Conservation (phyloP, 2,113 vertebrate species). For the Perca flavescens region DNA sequence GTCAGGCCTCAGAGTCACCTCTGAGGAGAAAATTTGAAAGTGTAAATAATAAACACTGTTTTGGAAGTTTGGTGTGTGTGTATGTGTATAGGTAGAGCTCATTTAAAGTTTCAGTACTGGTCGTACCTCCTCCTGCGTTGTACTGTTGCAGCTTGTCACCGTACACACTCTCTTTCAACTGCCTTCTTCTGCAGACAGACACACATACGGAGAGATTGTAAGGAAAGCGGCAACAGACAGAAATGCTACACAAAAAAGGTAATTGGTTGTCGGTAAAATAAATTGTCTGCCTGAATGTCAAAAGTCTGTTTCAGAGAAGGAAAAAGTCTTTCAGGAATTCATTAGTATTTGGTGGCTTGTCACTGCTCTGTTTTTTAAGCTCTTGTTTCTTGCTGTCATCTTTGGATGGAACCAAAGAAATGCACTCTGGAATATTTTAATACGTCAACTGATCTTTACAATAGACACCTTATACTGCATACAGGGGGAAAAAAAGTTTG, state of each 20-base stretch:
- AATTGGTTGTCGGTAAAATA: constrained; percentile 53
- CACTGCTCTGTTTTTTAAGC: constrained; percentile 30
- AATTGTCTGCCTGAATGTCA: constrained; percentile 17
- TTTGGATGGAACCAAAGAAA: constrained; percentile 23
- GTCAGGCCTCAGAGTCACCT: constrained; percentile 90
- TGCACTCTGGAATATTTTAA: not conserved
- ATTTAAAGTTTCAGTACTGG: not conserved
- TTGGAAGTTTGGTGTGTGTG: not conserved
- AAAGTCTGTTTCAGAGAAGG: constrained; percentile 4
- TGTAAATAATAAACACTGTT: not conserved
- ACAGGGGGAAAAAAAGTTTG: not conserved
- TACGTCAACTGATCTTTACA: constrained; percentile 27
- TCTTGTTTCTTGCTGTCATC: constrained; percentile 42
- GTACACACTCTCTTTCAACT: constrained; percentile 94
- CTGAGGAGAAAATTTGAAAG: constrained; percentile 44
- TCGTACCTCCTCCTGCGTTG: constrained; percentile 94
- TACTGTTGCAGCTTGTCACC: constrained; percentile 98
- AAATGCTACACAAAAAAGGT: constrained; percentile 41
- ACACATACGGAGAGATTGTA: not conserved
- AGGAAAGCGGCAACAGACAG: constrained; percentile 1
- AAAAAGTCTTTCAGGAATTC: constrained; percentile 32
- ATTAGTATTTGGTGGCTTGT: constrained; percentile 46
- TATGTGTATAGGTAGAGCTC: not conserved
- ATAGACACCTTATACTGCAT: not conserved
- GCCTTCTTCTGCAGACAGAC: constrained; percentile 87